phyloP scores from a whole-genome alignment of 2,888 invertebrate species.

The Podotricha telesiphe region DNA sequence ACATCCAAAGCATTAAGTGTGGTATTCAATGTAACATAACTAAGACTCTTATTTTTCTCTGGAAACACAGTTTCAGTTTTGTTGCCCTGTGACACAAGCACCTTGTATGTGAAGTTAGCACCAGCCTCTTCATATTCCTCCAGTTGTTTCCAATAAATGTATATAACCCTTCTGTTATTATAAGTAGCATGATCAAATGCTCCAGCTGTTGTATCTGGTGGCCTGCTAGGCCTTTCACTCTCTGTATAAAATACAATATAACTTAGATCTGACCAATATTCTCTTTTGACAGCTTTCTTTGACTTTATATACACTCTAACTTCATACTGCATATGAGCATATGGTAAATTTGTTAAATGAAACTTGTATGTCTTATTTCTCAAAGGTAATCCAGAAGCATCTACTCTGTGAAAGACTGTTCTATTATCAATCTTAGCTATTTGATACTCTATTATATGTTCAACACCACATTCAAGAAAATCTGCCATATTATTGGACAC shows the following conservation, averaged over 20 bases:
- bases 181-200: constrained; percentile 87
- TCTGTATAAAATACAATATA: constrained; percentile 85
- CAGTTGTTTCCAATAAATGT: constrained; percentile 92
- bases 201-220: constrained; percentile 89
- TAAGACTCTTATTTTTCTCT: constrained; percentile 81
- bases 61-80: constrained; percentile 65
- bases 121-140: constrained; percentile 88
- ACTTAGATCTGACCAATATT: constrained; percentile 89
- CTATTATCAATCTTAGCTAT: constrained; percentile 76
- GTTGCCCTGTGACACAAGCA: constrained; percentile 68
- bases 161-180: constrained; percentile 83
- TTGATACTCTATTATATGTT: constrained; percentile 76
- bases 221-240: constrained; percentile 83
- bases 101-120: constrained; percentile 87
- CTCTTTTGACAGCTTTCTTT: constrained; percentile 74
- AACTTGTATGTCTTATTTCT: constrained; percentile 68
- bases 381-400: constrained; percentile 60
- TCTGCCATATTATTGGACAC: constrained; percentile 67
- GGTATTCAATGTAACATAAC: constrained; percentile 85
- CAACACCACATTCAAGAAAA: constrained; percentile 63
- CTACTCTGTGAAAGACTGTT: constrained; percentile 69
- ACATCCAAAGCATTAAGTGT: constrained; percentile 72
- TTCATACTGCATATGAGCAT: constrained; percentile 88
- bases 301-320: constrained; percentile 88
- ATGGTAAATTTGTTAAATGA: constrained; percentile 82